phyloP scores from a whole-genome alignment of 2,888 invertebrate genomes.

The Melipona beecheii region DNA sequence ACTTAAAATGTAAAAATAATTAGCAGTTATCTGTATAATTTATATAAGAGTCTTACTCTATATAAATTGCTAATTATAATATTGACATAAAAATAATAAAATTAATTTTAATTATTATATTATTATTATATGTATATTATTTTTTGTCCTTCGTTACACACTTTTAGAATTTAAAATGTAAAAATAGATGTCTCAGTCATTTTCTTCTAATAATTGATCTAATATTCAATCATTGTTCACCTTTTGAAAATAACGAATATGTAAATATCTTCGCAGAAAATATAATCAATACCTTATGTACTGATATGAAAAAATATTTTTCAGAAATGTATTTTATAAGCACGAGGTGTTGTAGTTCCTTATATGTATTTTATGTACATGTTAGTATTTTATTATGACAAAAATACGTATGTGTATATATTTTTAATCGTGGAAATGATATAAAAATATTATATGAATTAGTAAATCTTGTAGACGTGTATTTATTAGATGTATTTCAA shows the following conservation, averaged over 20 bases:
- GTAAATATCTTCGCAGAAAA: slow-evolving; percentile 5
- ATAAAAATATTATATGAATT: slow-evolving; percentile 12
- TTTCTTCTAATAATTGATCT: not conserved
- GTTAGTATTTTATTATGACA: not conserved
- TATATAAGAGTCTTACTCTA: not conserved
- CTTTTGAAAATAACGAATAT: not conserved
- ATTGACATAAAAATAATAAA: not conserved
- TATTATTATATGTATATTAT: not conserved
- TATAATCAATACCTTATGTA: slow-evolving; percentile 39
- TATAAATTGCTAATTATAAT: not conserved
- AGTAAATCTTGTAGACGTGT: slow-evolving; percentile 1
- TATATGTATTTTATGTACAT: not conserved
- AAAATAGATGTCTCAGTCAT: not conserved
- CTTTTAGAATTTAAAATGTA: not conserved
- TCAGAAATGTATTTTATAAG: not conserved
- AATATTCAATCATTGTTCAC: not conserved
- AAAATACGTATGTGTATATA: not conserved
- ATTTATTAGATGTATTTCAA: slow-evolving; percentile 15
- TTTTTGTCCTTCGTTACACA: not conserved
- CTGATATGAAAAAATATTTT: not conserved
- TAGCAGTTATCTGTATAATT: not conserved
- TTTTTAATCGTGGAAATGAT: not conserved
- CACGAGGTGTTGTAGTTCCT: not conserved
- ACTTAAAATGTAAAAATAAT: not conserved
- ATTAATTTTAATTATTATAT: not conserved